These are phyloP conservation scores for Nezara viridula DNA, from an alignment of 2,888 invertebrate genomes.

Conservation along the genomic window DNA sequence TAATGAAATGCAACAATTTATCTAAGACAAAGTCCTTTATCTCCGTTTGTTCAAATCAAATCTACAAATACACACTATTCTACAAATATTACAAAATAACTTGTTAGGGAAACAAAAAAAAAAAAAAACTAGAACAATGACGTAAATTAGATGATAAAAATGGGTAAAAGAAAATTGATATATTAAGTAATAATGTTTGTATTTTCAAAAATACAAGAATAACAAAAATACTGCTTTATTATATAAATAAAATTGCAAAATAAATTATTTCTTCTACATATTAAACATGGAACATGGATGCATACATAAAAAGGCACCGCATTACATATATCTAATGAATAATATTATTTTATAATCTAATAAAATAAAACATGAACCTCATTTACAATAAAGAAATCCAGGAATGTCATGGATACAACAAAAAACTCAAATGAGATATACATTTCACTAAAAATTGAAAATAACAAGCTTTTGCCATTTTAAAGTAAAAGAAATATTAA, in stretches of 20 bases:
- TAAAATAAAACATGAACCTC: conserved; percentile 21
- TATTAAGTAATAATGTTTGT: not conserved
- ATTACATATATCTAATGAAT: not conserved
- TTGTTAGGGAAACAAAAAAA: not conserved
- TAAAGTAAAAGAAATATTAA: not conserved
- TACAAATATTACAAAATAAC: conserved; percentile 1
- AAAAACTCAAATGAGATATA: conserved; percentile 22
- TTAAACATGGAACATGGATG: conserved; percentile 37
- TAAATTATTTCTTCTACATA: conserved; percentile 25
- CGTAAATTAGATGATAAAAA: not conserved
- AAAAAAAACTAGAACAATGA: not conserved
- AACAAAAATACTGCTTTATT: conserved; percentile 43
- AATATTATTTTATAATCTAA: not conserved
- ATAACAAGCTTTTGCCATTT: not conserved
- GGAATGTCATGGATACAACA: conserved; percentile 40
- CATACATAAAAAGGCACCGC: conserved; percentile 36
- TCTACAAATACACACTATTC: not conserved
- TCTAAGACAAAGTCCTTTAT: conserved; percentile 10
- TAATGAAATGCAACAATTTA: conserved; percentile 26
- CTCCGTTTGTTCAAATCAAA: conserved; percentile 23
- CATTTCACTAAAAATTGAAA: not conserved
- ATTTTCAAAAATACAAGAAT: conserved; percentile 34
- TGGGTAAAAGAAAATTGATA: not conserved
- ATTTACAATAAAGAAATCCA: conserved; percentile 11
- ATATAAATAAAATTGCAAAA: conserved; percentile 31